Evolutionary conservation across 2,888 invertebrate genomes (phyloP), one percentile per base, ranked within the genome.

Genomic region (Drosophila differens): DNA sequence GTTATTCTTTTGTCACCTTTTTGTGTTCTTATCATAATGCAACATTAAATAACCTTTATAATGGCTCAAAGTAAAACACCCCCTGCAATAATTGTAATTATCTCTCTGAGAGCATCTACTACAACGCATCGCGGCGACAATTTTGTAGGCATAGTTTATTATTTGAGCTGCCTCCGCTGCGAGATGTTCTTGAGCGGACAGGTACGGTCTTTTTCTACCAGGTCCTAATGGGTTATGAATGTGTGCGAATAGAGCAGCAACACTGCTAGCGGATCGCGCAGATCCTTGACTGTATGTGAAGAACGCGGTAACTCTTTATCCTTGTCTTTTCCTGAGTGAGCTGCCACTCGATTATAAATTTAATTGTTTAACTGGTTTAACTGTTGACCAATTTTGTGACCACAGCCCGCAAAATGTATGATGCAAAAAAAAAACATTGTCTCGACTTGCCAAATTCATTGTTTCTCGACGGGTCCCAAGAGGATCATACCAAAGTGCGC

Each of bases 1-100:
- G 30, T 58, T 62, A 55, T 49, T 44, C 52, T 63, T 47, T 32
- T 62, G 59, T 72, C 76, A 79, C 72, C 69, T 76, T 66, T 72
- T 60, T 39, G 61, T 62, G 25, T 47, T 49, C 76, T 80, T 76
- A 80, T 79, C 79, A 33, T 64, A 80, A 58, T 59, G 76, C 69
- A 69, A 41, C 58, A 57, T 60, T 57, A 76, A 72, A 59, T 61
- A 70, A 52, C 55, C 47, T 61, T 62, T 60, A 67, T 53, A 73
- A 69, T 54, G 66, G 54, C 79, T 47, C 72, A 68, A 57, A 57
- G 49, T 68, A 76, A 76, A 71, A 67, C 79, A 25, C 76, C 68
- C 57, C 60, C 69, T 62, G 65, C 76, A 68, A 79, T 79, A 79
- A 79, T 66, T 72, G 76, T 69, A 70, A 62, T 76, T 55, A 68